These are phyloP conservation scores for Ellobius talpinus DNA, from an alignment of 2,113 vertebrate genomes.

Conservation along the genomic window DNA sequence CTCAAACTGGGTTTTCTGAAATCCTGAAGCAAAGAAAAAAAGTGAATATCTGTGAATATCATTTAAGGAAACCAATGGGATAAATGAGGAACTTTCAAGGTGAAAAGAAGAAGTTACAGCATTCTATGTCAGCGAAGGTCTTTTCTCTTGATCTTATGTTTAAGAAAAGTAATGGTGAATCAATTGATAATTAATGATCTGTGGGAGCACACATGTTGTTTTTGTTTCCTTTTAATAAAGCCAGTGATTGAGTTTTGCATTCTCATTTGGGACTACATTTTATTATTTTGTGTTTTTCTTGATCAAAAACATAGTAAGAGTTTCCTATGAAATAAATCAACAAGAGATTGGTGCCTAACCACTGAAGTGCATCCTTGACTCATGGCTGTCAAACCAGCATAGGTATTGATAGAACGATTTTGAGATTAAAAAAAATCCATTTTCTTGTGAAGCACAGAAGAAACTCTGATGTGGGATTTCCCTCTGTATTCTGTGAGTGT, in stretches of 20 bases:
- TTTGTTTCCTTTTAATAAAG: not conserved
- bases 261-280: not conserved
- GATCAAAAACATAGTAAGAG: slow-evolving; percentile 19
- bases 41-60: not conserved
- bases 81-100: slow-evolving; percentile 16
- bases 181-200: not conserved
- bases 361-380: not conserved
- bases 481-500: too few relatives aligned
- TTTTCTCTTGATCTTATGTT: not conserved
- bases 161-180: slow-evolving; percentile 9
- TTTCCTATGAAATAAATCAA: not conserved
- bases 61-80: not conserved
- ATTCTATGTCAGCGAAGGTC: not conserved
- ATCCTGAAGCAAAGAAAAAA: not conserved
- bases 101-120: slow-evolving; percentile 1
- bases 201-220: not conserved
- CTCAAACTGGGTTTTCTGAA: not conserved
- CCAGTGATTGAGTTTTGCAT: not conserved
- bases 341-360: not conserved
- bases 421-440: not conserved
- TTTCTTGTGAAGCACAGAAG: not conserved
- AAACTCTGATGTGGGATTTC: too few relatives aligned
- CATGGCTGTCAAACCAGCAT: not conserved
- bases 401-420: not conserved
- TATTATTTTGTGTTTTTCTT: slow-evolving; percentile 45